Base-by-base conservation (phyloP, 2,113 vertebrate species). In the Microtus montanus region DNA sequence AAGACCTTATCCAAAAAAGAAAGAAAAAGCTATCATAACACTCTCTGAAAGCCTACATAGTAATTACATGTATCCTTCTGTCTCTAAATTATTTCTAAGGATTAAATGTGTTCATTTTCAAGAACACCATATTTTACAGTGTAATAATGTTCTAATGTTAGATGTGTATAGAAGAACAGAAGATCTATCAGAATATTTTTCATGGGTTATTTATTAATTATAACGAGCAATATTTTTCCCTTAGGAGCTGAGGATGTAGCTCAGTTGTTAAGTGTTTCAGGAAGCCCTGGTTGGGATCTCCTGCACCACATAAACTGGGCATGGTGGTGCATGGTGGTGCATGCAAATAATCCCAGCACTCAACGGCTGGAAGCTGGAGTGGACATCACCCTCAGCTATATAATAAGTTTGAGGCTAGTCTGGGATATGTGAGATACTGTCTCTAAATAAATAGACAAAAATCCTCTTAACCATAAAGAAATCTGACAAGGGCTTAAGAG, bases 1-100 rank as follows among this genome's bases (percentile, higher is more conserved):
- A 83, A 41, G n/a, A 63, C 4, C 6, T n/a, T 84, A 26, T 30
- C 19, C 4, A 20, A 58, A 58, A 58, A 26, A 44, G 4, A 61
- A 83, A 84, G 35, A 52, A 58, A 82, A 41, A 41, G 3, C 64
- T 17, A 30, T 88, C 22, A 41, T 70, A 19, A 63, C 89, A 99
- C 98, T 98, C 98, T 8, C 61, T 99, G 82, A 99, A 99, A 97
- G 96, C 99, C 98, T 99, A 99, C 96, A 99, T 98, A 2, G 98
- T 99, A 97, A 99, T 99, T 99, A 99, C 97, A 58, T 49, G 83
- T 95, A 87, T 58, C 14, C 84, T 95, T 96, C 24, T 82, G 66
- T 89, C 96, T 89, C 74, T 68, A 96, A 87, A 97, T 89, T 96
- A 41, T 49, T 96, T 85, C 30, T 92, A 96, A 93, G 98, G 95